Conservation (phyloP, 2,113 vertebrate genomes). For the Barnardius zonarius region DNA sequence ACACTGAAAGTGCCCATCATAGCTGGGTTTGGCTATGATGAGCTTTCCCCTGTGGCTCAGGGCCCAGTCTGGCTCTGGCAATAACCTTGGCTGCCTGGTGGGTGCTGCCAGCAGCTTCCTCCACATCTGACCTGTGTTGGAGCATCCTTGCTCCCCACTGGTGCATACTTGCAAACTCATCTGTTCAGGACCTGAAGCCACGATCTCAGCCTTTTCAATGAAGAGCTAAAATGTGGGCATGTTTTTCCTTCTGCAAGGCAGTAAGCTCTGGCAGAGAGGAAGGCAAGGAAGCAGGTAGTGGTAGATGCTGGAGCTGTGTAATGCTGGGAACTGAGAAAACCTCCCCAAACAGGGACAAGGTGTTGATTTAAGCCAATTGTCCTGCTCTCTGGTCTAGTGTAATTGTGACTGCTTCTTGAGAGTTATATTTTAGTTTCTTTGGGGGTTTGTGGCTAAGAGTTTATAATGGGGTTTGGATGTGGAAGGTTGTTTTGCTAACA, state of each 20-base stretch:
- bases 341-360: background rate
- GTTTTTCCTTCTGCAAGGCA: background rate
- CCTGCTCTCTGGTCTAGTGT: background rate
- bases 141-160: background rate
- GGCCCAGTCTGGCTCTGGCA: background rate
- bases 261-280: background rate
- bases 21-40: background rate
- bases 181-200: background rate
- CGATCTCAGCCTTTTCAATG: fast-evolving
- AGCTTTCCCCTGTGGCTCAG: background rate
- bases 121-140: background rate
- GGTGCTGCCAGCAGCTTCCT: background rate
- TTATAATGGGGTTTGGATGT: background rate
- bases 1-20: background rate
- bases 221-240: background rate
- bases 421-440: background rate
- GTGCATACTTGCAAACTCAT: background rate
- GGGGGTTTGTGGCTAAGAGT: background rate
- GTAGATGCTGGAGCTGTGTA: background rate
- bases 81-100: background rate
- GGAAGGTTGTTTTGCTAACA: background rate
- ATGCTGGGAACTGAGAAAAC: background rate
- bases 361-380: background rate
- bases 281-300: background rate
- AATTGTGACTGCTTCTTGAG: background rate